Evolutionary conservation across 2,113 vertebrate species (phyloP), one percentile per base, ranked within the genome.

Genomic region (Vicugna pacos): DNA sequence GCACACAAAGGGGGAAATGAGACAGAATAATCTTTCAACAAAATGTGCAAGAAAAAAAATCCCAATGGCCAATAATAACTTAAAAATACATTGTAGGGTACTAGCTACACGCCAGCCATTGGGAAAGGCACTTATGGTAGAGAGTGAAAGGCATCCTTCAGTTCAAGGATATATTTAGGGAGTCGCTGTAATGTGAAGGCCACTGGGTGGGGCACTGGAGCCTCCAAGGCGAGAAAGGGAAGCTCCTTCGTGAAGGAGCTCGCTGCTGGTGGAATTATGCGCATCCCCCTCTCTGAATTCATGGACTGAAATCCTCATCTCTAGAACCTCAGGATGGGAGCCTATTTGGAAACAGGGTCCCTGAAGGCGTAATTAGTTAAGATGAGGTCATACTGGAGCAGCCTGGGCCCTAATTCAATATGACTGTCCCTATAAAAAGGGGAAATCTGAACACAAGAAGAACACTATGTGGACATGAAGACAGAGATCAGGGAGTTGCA

Each of bases 171-270:
- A 4, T 48, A 13, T n/a, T 28, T 19, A 52, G n/a, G 42, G 38
- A 70, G 22, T 67, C 26, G 8, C 7, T 48, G 1, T 6, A 75
- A 7, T 2, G 42, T 3, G 38, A 60, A 10, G 46, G 42, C 1
- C 24, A 9, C 54, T 0, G 6, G 32, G 0, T 1, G 12, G 22
- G n/a, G 10, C 5, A 2, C 10, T 15, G 0, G 1, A 5, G 12
- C 16, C 72, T 52, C 14, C 38, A 38, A 26, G 58, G 28, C 22
- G 5, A 65, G 5, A 6, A 72, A 10, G 58, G 4, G 10, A 73
- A 13, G 42, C 58, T 1, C 1, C 9, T 28, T 64, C 15, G 24
- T 15, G 1, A 20, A n/a, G 54, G 62, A 54, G 10, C 15, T 38
- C n/a, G 26, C 7, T 72, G 22, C 13, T 12, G 20, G 12, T 54